Evolutionary conservation across 2,888 invertebrate species (phyloP), one percentile per base, ranked within the genome.

Genomic region (Orthonychiurus folsomi): DNA sequence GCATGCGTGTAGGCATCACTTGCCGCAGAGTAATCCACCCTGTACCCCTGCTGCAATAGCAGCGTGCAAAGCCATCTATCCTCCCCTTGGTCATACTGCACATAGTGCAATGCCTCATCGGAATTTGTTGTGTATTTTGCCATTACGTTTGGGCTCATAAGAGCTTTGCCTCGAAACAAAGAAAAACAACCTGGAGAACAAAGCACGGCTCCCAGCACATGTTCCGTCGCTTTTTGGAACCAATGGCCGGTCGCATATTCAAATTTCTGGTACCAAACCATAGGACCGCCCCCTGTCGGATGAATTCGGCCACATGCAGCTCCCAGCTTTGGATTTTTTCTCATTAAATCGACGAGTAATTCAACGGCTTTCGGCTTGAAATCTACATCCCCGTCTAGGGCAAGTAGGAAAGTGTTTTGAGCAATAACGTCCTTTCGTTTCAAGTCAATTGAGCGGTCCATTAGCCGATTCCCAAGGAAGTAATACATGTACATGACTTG

Each of bases 71-170:
- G 74, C 82, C 82, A 82, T 18, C 82, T 76, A 71, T 82, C 75
- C 58, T 75, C 75, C 1, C 79, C 81, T 74, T 81, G 81, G 75
- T 81, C 81, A 73, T 80, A 82, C 74, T 81, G 81, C 1, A 99
- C 94, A 77, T 95, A 96, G 80, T 99, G 95, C 59, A 91, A 82
- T 12, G 97, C 94, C 78, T 96, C 93, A 59, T 89, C 66, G 2
- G 75, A 73, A 70, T 76, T 76, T 2, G 78, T 80, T 12, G 82
- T 81, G 74, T 82, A 82, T 72, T 77, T 80, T 66, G 78, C 77
- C 79, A 81, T 79, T 1, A 82, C 81, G 69, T 81, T 80, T 74
- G 80, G 79, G 66, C 80, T 80, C 81, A 82, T 81, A 15, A 82
- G 74, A 9, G 81, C 81, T 9, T 79, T 79, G 1, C 79, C 81